These are phyloP conservation scores for Abrostola triplasia DNA, from an alignment of 2,888 invertebrate genomes.

Conservation along the genomic window DNA sequence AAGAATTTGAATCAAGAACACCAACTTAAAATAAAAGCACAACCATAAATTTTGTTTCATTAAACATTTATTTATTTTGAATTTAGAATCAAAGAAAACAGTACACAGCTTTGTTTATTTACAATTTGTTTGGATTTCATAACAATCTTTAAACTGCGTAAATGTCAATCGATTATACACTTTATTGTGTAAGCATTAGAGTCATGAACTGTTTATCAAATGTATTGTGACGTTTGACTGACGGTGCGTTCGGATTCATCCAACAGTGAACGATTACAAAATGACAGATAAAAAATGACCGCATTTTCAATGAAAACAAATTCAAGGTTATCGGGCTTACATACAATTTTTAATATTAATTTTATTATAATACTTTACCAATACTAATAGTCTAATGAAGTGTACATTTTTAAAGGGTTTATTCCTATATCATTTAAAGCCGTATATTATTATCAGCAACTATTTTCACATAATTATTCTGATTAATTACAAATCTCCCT, in stretches of 20 bases:
- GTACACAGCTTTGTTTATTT: conserved; percentile 5
- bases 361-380: too few relatives aligned
- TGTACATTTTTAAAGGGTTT: too few relatives aligned
- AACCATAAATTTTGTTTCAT: not conserved
- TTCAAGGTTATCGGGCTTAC: not conserved
- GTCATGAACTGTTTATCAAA: not conserved
- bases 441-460: too few relatives aligned
- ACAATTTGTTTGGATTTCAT: conserved; percentile 27
- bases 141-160: conserved; percentile 6
- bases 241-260: conserved; percentile 27
- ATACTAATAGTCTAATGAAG: too few relatives aligned
- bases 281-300: conserved; percentile 4
- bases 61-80: conserved; percentile 17
- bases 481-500: too few relatives aligned
- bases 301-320: conserved; percentile 6
- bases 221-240: conserved; percentile 25
- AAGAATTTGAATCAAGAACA: not conserved
- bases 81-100: conserved; percentile 21
- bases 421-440: too few relatives aligned
- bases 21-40: not conserved
- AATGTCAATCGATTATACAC: not conserved
- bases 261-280: conserved; percentile 4
- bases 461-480: too few relatives aligned
- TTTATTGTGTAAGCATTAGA: fast-evolving
- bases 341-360: not conserved